Base-by-base conservation (phyloP, 2,888 invertebrate species). In the Dyspetes luteomarginatus region DNA sequence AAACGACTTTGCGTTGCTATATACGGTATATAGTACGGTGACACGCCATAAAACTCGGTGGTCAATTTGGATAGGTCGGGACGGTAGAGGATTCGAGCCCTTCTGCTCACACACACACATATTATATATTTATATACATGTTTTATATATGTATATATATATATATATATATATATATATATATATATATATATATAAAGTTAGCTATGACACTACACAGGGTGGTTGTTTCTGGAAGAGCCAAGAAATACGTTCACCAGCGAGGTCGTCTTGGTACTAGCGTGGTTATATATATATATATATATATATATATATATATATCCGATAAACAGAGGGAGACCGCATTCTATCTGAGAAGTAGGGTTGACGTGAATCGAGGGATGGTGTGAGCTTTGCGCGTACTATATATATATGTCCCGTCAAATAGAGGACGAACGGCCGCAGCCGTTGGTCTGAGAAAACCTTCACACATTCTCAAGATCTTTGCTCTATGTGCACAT, bases 171-270 rank as follows among this genome's bases (percentile, higher is more conserved):
- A 55, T 24, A 36, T 52, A 7, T 30, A 4, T 30, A 4, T 7
- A 7, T 12, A 9, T 12, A 36, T 36, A 12, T 36, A 36, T 12
- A 3, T 36, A 36, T 12, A 36, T 36, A 36, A 12, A 36, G 36
- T 36, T 36, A 12, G 36, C 36, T 12, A n/a, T n/a, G n/a, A 48
- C 12, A 15, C 56, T 36, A 43, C 24, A 50, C 15, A 19, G 24
- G 22, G 48, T 12, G 24, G 67, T 7, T 24, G 26, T 64, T 28
- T 50, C 64, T 52, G 69, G 50, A 74, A 68, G 73, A 75, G 58
- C 52, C 68, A 71, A 79, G 75, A 79, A 79, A 74, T 75, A 75
- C 79, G 79, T 68, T 79, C 68, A 69, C 69, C 79, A 58, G 65
- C 65, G 64, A 30, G 58, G 64, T 65, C 56, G 64, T 69, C 69